These are phyloP conservation scores for Mamestra configurata DNA, from an alignment of 1,140 invertebrate species.

Conservation along the genomic window DNA sequence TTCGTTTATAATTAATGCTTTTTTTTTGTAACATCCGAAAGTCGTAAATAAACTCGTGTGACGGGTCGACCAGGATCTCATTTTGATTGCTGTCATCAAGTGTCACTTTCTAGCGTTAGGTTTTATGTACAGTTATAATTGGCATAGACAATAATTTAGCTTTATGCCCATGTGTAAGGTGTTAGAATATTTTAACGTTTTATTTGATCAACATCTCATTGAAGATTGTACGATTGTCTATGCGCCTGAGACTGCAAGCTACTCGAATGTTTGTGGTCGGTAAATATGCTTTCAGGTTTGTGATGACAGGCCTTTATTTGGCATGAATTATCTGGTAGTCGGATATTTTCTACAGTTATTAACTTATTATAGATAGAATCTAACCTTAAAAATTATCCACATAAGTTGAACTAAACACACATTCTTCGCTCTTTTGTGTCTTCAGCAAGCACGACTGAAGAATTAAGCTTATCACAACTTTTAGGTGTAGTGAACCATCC, in stretches of 20 bases:
- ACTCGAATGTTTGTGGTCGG: neutral
- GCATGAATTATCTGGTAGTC: too few relatives aligned
- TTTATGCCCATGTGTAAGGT: conserved; percentile 5
- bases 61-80: conserved; percentile 32
- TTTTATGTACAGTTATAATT: conserved; percentile 9
- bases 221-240: neutral
- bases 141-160: neutral
- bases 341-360: too few relatives aligned
- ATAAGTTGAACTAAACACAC: too few relatives aligned
- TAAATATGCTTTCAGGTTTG: too few relatives aligned
- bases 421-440: too few relatives aligned
- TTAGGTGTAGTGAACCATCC: neutral
- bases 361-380: too few relatives aligned
- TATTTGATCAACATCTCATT: neutral
- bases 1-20: neutral
- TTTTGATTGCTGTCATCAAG: conserved; percentile 10
- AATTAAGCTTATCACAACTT: too few relatives aligned
- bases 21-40: conserved; percentile 20
- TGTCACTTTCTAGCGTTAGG: conserved; percentile 44
- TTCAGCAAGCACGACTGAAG: too few relatives aligned
- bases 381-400: too few relatives aligned
- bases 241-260: neutral
- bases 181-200: neutral
- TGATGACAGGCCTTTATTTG: too few relatives aligned
- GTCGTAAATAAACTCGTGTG: conserved; percentile 30